phyloP scores from a whole-genome alignment of 2,797 vertebrate genomes.

The Lycodopsis pacificus region DNA sequence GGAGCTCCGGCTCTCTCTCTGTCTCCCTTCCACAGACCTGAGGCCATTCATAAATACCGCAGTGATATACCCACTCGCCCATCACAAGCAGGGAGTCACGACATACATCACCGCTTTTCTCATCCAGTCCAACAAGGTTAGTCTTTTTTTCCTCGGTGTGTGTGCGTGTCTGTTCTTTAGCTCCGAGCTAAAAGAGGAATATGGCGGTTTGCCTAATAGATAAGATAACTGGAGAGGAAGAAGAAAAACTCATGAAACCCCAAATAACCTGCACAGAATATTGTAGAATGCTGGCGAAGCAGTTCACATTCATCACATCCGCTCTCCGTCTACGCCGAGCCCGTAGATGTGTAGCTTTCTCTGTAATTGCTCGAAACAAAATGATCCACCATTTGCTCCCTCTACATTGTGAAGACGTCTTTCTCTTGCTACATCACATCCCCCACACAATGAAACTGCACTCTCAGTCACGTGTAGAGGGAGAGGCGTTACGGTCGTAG shows the following conservation, averaged over 20 bases:
- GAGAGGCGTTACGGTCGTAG: no score
- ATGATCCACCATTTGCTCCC: constrained; percentile 5
- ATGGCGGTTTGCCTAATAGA: constrained; percentile 65
- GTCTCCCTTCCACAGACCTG: constrained; percentile 56
- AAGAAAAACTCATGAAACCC: constrained; percentile 37
- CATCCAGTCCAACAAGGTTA: constrained; percentile 75
- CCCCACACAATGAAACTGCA: not conserved
- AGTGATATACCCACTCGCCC: constrained; percentile 74
- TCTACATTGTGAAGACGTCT: not conserved
- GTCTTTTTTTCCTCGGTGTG: constrained; percentile 24
- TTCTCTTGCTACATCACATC: no score
- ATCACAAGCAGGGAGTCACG: constrained; percentile 59
- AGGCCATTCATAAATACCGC: constrained; percentile 79
- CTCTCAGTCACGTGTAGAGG: not conserved
- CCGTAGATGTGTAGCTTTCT: constrained; percentile 25
- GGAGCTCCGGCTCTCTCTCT: constrained; percentile 42
- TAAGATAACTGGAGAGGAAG: constrained; percentile 48
- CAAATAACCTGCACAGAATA: constrained; percentile 49
- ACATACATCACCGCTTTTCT: constrained; percentile 74
- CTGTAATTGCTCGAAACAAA: constrained; percentile 29
- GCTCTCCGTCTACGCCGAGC: not conserved
- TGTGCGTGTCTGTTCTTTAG: constrained; percentile 47
- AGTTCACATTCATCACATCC: constrained; percentile 43
- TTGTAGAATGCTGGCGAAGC: constrained; percentile 41
- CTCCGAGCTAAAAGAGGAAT: constrained; percentile 60